These are phyloP conservation scores for Pao palembangensis DNA, from an alignment of 2,113 vertebrate species.

Conservation along the genomic window DNA sequence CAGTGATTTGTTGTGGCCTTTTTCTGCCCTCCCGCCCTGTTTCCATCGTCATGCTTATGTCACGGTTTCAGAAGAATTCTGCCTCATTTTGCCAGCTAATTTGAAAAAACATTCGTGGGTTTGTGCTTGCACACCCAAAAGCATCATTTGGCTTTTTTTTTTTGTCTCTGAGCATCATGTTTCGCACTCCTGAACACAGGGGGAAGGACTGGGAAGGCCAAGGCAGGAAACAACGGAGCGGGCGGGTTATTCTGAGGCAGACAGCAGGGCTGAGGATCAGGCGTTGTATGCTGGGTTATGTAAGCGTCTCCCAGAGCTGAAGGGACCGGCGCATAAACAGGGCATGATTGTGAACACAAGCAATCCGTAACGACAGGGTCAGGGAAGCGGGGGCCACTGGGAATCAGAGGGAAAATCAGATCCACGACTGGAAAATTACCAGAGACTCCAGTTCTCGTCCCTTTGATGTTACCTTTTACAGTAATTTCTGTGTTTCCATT, in stretches of 20 bases:
- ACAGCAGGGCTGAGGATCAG: slow-evolving; percentile 36
- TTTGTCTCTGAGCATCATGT: slow-evolving; percentile 11
- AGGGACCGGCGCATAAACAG: slow-evolving; percentile 55
- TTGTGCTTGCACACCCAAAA: not conserved
- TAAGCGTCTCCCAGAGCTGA: slow-evolving; percentile 48
- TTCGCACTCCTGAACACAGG: slow-evolving; percentile 13
- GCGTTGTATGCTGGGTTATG: slow-evolving; percentile 46
- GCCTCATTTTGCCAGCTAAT: no score
- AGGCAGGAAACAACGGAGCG: slow-evolving; percentile 5
- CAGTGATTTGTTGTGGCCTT: slow-evolving; percentile 2
- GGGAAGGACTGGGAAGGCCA: slow-evolving; percentile 1
- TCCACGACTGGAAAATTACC: not conserved
- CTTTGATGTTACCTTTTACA: no score
- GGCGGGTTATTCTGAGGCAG: slow-evolving; percentile 17
- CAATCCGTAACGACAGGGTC: slow-evolving; percentile 56
- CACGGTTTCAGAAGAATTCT: no score
- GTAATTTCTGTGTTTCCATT: not conserved
- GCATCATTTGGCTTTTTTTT: slow-evolving; percentile 1
- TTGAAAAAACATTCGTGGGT: no score
- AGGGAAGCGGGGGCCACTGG: slow-evolving; percentile 21
- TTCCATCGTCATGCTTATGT: no score
- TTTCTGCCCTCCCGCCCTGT: not conserved
- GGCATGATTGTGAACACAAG: slow-evolving; percentile 24
- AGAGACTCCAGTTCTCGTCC: not conserved
- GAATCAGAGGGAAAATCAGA: slow-evolving; percentile 11